Evolutionary conservation across 2,888 invertebrate species (phyloP).

Genomic region (Apodemia zela): DNA sequence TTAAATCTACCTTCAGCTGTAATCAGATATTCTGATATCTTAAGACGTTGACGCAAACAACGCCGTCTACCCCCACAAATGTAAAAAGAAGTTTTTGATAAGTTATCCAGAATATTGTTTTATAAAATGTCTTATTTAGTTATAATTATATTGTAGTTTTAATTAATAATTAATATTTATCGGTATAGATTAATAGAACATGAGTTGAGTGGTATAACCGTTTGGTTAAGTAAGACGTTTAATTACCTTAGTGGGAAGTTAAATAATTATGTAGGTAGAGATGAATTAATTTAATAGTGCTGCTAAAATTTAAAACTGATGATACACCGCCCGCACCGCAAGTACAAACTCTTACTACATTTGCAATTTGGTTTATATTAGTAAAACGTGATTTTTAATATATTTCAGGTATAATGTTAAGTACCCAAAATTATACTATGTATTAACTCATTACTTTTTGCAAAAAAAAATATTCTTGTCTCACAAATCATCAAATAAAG

Average conservation of each 20-base stretch:
- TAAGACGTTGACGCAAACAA: constrained; percentile 24
- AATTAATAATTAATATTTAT: constrained; percentile 40
- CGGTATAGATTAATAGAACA: constrained; percentile 46
- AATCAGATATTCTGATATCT: constrained; percentile 32
- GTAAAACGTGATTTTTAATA: background rate
- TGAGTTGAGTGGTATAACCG: constrained; percentile 56
- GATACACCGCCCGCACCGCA: constrained; percentile 37
- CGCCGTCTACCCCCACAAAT: constrained; percentile 28
- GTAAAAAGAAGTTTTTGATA: constrained; percentile 51
- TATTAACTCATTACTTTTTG: no score
- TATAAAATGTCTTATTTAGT: constrained; percentile 24
- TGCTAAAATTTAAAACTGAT: constrained; percentile 44
- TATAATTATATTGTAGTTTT: constrained; percentile 28
- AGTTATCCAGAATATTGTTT: constrained; percentile 79
- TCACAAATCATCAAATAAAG: no score
- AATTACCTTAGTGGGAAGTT: no score
- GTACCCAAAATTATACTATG: no score
- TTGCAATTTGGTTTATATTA: background rate
- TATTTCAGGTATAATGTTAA: background rate
- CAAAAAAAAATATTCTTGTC: no score
- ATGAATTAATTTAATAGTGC: constrained; percentile 48
- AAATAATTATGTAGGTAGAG: constrained; percentile 33
- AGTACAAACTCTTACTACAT: background rate
- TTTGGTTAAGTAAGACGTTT: constrained; percentile 38
- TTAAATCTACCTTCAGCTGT: constrained; percentile 27